Conservation (phyloP, 2,888 invertebrate species). For the Scrobipalpa costella region DNA sequence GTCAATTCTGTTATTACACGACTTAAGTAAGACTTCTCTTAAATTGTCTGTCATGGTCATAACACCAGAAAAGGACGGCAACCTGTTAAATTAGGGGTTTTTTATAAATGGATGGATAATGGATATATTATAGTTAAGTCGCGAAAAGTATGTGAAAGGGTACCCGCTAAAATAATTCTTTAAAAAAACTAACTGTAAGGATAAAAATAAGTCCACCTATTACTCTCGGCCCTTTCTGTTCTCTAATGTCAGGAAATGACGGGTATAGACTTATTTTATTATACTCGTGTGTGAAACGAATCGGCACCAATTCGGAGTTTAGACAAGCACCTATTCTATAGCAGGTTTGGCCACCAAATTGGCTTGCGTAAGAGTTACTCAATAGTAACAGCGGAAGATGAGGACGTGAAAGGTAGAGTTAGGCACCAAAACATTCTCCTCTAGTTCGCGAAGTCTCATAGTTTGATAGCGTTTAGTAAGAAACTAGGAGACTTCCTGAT, state of each 20-base stretch:
- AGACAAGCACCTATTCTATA: neutral
- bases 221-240: too few species aligned
- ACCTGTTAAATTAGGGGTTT: too few species aligned
- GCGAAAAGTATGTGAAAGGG: too few species aligned
- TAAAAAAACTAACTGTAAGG: too few species aligned
- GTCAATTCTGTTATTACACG: neutral
- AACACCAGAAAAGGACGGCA: too few species aligned
- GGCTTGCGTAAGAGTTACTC: constrained; percentile 29
- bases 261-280: neutral
- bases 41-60: too few species aligned
- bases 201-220: too few species aligned
- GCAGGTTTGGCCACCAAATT: constrained; percentile 2
- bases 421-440: constrained; percentile 9
- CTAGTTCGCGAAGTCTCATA: neutral
- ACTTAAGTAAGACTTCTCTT: too few species aligned
- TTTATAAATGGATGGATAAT: too few species aligned
- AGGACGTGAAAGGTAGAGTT: constrained; percentile 29
- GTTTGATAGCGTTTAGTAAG: neutral
- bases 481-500: neutral
- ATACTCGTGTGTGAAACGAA: neutral
- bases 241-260: too few species aligned
- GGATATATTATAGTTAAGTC: too few species aligned
- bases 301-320: neutral
- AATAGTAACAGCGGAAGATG: constrained; percentile 27
- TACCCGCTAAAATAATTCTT: too few species aligned